Percentiles rank a stretch among this genome's conserved stretches.
phyloP scores from a whole-genome alignment of 2,113 vertebrate species.

The Semicossyphus pulcher region DNA sequence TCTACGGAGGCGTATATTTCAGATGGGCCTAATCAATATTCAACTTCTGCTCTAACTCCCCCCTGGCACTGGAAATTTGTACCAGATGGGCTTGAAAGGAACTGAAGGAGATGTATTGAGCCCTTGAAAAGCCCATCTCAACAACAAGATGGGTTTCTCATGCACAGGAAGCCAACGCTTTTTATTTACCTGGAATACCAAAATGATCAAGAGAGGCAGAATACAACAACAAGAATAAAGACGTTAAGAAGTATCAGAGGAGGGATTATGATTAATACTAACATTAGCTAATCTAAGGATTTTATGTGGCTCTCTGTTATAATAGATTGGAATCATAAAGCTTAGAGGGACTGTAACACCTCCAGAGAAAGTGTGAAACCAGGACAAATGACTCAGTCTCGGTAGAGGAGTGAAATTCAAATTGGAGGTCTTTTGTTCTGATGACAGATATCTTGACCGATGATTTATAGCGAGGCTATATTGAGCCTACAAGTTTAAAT shows the following conservation, averaged over 20 bases:
- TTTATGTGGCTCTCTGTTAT: background rate
- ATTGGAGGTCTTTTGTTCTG: conserved; percentile 15
- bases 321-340: conserved; percentile 4
- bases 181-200: conserved; percentile 13
- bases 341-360: background rate
- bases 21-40: conserved; percentile 66
- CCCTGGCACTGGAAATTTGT: conserved; percentile 30
- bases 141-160: conserved; percentile 21
- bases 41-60: conserved; percentile 48
- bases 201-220: background rate
- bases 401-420: conserved; percentile 11
- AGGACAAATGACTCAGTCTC: conserved; percentile 13
- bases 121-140: conserved; percentile 33
- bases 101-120: conserved; percentile 45
- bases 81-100: conserved; percentile 60
- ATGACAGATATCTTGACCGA: conserved; percentile 15
- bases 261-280: background rate
- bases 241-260: background rate
- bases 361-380: background rate
- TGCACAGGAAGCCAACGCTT: conserved; percentile 10
- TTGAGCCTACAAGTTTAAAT: background rate
- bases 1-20: conserved; percentile 57
- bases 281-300: background rate
- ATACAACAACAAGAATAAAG: background rate
- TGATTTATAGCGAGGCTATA: conserved; percentile 15